Evolutionary conservation across 2,888 invertebrate genomes (phyloP), one percentile per base, ranked within the genome.

Genomic region (Agriotes lineatus): DNA sequence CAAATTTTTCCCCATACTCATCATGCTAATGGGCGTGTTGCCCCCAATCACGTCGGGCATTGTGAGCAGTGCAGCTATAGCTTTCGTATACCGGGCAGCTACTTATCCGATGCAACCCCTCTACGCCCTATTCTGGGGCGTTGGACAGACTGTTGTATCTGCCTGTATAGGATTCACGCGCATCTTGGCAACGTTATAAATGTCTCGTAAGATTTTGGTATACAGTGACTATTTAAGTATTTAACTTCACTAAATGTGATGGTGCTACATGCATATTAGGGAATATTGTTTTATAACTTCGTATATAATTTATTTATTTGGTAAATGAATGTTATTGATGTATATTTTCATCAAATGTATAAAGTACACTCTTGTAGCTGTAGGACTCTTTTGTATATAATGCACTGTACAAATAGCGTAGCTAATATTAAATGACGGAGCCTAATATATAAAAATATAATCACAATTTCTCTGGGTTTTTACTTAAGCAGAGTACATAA

Each of bases 101-200:
- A 93, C 92, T 83, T 88, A 95, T 82, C 90, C 92, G 78, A 96
- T 97, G 96, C 91, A 93, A 69, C 94, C 96, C 42, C 89, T 96
- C 69, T 95, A 96, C 84, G 96, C 97, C 60, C 90, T 97, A 85
- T 89, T 97, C 75, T 97, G 96, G 95, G 97, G 97, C 64, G 91
- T 96, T 59, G 97, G 96, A 72, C 97, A 97, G 85, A 97, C 97
- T 61, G 87, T 95, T 71, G 86, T 96, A 48, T 93, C 95, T 54
- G 94, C 94, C 73, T 93, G 95, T 76, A 91, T 97, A 79, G 97
- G 97, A 67, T 96, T 96, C 82, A 96, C 96, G 70, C 89, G 97
- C 82, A 95, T 97, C 77, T 87, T 97, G 79, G 97, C 97, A 59
- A 97, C 97, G 65, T 89, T 96, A 80, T 96, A 91, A 63, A 66